Base-by-base conservation (phyloP, 1,140 invertebrate species). In the Mactra quadrangularis region DNA sequence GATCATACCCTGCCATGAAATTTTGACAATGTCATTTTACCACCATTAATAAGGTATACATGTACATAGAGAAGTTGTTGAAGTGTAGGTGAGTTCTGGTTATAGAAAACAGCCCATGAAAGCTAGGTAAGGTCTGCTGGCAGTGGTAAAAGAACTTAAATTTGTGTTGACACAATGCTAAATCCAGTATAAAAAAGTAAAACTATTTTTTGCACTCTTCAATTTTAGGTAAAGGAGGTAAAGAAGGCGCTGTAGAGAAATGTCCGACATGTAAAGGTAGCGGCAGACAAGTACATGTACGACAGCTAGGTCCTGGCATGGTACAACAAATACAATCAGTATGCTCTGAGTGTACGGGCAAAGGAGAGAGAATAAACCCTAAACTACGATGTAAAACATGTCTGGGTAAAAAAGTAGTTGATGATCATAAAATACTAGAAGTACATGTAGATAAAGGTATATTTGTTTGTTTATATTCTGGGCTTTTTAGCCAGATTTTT, bases 371-470 rank as follows among this genome's bases (percentile, higher is more conserved):
- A 41, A 96, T 98, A 82, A 95, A 95, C 89, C 96, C 96, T 1
- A 98, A 98, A 90, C 97, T 99, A 93, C 95, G 97, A 70, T 99
- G 98, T 94, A 99, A 98, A 94, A 95, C 95, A 71, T 99, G 98
- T 90, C 94, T 96, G 89, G 99, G 98, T 17, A 96, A 96, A 81
- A 99, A 99, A 93, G 97, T 97, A 11, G 95, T 97, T 1, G 95
- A 97, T 85, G 97, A 98, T 87, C 95, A 98, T 55, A 99, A 99
- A 93, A 97, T 99, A 81, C 93, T 99, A 0, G 98, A 99, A 94
- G 98, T 99, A 29, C 97, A 99, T 91, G 96, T 99, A 64, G 98
- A 99, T 89, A 99, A 99, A 93, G 98, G 98, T 85, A 81, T 47
- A 70, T 68, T 17, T 11, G 9, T 64, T 52, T 15, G 9, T 11